Percentiles rank a stretch among this genome's conserved stretches.
phyloP scores from a whole-genome alignment of 2,113 vertebrate genomes.

The Sapayoa aenigma region DNA sequence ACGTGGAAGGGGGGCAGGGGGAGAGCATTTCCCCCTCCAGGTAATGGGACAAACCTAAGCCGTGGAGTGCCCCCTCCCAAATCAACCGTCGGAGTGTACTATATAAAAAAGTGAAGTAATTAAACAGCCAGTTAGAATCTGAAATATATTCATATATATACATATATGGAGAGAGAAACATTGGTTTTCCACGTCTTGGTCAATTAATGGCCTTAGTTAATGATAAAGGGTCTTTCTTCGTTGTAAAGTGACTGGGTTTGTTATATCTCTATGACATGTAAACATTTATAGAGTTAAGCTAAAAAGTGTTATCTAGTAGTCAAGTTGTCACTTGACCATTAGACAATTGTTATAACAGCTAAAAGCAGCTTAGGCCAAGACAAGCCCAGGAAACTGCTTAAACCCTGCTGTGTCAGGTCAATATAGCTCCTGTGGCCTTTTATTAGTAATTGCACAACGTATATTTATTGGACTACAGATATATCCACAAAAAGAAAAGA shows the following conservation, averaged over 20 bases:
- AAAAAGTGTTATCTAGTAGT: neutral
- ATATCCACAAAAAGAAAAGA: neutral
- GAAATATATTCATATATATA: rapidly evolving
- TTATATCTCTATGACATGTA: neutral
- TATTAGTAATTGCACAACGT: neutral
- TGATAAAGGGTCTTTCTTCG: rapidly evolving
- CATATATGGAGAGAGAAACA: neutral
- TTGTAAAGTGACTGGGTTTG: neutral
- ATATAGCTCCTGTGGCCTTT: neutral
- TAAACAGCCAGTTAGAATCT: neutral
- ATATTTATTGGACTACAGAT: neutral
- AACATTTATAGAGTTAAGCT: neutral
- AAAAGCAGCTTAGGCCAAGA: neutral
- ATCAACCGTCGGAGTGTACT: too few relatives aligned
- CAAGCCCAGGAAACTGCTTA: neutral
- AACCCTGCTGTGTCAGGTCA: neutral
- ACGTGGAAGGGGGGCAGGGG: too few relatives aligned
- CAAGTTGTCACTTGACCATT: neutral
- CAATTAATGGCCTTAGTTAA: neutral
- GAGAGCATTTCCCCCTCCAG: too few relatives aligned
- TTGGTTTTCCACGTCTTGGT: neutral
- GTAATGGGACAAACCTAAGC: too few relatives aligned
- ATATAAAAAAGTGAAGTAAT: too few relatives aligned
- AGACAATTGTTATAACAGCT: neutral
- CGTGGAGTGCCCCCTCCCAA: too few relatives aligned